Evolutionary conservation across 53 echinoderm and acorn worm genomes (phyloP), one percentile per base, ranked within the genome.

Genomic region (Hippasteria phrygiana): DNA sequence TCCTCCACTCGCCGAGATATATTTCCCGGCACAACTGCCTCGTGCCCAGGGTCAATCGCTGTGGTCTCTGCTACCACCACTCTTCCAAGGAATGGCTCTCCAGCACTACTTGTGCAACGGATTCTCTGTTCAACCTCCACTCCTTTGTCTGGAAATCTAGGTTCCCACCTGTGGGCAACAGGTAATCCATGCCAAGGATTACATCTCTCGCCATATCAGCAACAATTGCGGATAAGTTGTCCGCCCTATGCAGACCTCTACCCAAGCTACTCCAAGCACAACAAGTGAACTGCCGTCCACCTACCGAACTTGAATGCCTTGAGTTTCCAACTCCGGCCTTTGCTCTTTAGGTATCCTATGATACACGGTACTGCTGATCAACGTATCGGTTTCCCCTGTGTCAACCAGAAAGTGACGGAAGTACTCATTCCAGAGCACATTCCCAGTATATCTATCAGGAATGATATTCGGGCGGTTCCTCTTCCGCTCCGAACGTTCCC

Each of bases 381-480:
- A 74, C 0, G 89, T 93, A 27, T 76, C 93, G 18, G 93, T 83
- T 18, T 86, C 75, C 17, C 93, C 93, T 14, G 31, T 63, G 80
- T 88, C 8, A 22, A 37, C 20, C 75, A 26, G 29, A 93, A 84
- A 87, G 38, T 87, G 72, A 59, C 62, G 14, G 76, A 39, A 59
- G 43, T 77, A 88, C 18, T 75, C 88, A 27, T 76, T 75, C 88
- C 88, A 88, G 2, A 53, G 33, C 22, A 76, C 73, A 33, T 62
- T 76, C 16, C 88, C 88, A 55, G 62, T 32, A 75, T 88, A 88
- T 47, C 88, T 62, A 29, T 75, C 76, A 8, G 88, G 88, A 11
- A 62, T 43, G 34, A 88, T 88, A 17, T 55, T 18, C 16, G 88
- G 79, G 29, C 79, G 79, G n/a, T n/a, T n/a, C n/a, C n/a, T n/a